Evolutionary conservation across 1,140 invertebrate genomes (phyloP).

Genomic region (Camponotus pennsylvanicus): DNA sequence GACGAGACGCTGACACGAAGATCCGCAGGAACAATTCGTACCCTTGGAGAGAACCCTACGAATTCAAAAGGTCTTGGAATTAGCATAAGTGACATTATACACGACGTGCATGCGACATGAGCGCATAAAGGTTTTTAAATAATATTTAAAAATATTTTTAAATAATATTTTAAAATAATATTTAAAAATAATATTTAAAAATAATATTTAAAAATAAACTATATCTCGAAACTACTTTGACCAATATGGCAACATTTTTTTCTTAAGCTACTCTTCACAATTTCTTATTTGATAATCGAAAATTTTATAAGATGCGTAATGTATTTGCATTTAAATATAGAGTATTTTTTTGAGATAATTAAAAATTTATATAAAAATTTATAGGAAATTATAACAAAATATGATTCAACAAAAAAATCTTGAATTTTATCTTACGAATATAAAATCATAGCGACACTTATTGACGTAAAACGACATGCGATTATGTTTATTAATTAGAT

Average conservation of each 20-base stretch:
- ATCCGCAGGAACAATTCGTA: slow-evolving; percentile 74
- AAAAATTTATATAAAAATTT: too few species aligned
- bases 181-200: neutral
- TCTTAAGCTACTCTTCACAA: neutral
- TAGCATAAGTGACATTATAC: slow-evolving; percentile 74
- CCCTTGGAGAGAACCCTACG: slow-evolving; percentile 63
- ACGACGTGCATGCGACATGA: slow-evolving; percentile 39
- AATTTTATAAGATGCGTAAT: neutral
- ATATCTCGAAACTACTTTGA: neutral
- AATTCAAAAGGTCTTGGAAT: slow-evolving; percentile 71
- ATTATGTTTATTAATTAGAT: too few species aligned
- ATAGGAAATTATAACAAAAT: neutral
- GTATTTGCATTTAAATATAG: neutral
- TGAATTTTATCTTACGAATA: slow-evolving; percentile 2
- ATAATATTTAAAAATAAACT: slow-evolving; percentile 6
- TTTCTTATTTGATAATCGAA: neutral
- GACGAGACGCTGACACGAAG: slow-evolving; percentile 79
- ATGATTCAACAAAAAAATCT: slow-evolving; percentile 8
- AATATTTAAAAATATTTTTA: neutral
- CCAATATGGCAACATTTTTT: neutral
- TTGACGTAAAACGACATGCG: neutral
- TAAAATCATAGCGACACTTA: slow-evolving; percentile 38
- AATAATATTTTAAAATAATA: neutral
- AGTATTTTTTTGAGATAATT: neutral
- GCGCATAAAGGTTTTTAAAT: slow-evolving; percentile 28